Evolutionary conservation across 2,888 invertebrate species (phyloP), one percentile per base, ranked within the genome.

Genomic region (Prenolepis imparis): DNA sequence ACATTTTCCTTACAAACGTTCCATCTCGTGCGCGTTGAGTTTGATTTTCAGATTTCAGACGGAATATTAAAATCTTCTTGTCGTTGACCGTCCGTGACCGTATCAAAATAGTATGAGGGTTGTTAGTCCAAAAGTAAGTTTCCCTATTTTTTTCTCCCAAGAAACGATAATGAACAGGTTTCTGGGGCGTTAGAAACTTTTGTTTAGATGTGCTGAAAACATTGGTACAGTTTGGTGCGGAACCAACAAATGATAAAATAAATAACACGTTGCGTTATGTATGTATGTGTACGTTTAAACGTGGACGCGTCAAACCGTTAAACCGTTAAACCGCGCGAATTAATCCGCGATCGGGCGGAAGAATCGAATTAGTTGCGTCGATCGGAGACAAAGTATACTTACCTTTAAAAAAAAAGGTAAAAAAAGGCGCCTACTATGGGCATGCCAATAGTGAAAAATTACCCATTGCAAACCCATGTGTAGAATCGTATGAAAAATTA

Each of bases 301-400:
- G 15, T 15, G 44, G 15, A 44, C 44, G 44, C 44, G 15, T 48
- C 9, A 48, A 36, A 18, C 36, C 36, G 24, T 28, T 28, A 28
- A 28, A 28, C 28, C 28, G n/a, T 52, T 24, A 48, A 48, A 48
- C 36, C 52, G 6, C 52, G 39, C 52, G 39, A 64, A 82, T 87
- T 78, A 84, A 89, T 74, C 52, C 63, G 73, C 78, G 15, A 78
- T 86, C 80, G 64, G 63, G 73, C 77, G 87, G 83, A 89, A 89
- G 84, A 84, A 87, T 88, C 73, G 9, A 48, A 59, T 64, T 67
- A 61, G 74, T 87, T 84, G 52, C 55, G n/a, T 44, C 57, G 75
- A 74, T 75, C 48, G 52, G 44, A 78, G 57, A 66, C 81, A 66
- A 70, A 70, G 80, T 66, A 18, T 44, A 52, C n/a, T n/a, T n/a